A percentile compares a stretch with the other conserved stretches of the same genome.
These are phyloP conservation scores for Phyto melanocephala DNA, from an alignment of 2,888 invertebrate species.

Conservation along the genomic window DNA sequence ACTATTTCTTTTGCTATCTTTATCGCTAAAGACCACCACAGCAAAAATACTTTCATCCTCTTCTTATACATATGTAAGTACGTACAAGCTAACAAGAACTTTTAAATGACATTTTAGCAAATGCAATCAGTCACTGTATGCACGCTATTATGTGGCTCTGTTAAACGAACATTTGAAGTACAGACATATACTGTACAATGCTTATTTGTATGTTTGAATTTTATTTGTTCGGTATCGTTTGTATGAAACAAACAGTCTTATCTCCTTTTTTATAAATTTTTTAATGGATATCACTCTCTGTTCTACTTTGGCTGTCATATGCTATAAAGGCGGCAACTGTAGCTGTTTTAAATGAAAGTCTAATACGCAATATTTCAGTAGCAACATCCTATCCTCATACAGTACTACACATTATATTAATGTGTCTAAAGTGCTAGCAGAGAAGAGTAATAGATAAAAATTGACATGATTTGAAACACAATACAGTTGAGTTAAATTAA, in stretches of 20 bases:
- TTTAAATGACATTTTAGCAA: neutral
- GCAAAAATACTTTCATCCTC: constrained; percentile 3
- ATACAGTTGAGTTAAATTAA: constrained; percentile 6
- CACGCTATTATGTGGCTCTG: neutral
- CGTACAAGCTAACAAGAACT: neutral
- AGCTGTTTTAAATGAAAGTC: constrained; percentile 16
- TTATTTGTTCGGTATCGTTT: constrained; percentile 38
- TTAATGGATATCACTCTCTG: constrained; percentile 45
- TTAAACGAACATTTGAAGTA: constrained; percentile 25
- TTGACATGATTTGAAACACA: constrained; percentile 8
- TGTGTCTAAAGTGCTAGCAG: constrained; percentile 19
- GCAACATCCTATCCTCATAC: constrained; percentile 5
- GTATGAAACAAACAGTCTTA: constrained; percentile 48
- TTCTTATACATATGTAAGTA: too few relatives aligned
- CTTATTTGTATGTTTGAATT: constrained; percentile 2
- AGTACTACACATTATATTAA: constrained; percentile 20
- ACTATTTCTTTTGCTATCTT: neutral
- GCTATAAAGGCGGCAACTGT: constrained; percentile 50
- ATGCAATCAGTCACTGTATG: neutral
- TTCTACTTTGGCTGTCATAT: constrained; percentile 49
- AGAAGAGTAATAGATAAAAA: constrained; percentile 24
- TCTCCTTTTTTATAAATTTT: constrained; percentile 39
- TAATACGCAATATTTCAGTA: constrained; percentile 41
- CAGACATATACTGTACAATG: constrained; percentile 24
- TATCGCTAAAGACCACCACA: neutral